phyloP scores from a whole-genome alignment of 2,797 vertebrate species.

The Cercopithecus diana region DNA sequence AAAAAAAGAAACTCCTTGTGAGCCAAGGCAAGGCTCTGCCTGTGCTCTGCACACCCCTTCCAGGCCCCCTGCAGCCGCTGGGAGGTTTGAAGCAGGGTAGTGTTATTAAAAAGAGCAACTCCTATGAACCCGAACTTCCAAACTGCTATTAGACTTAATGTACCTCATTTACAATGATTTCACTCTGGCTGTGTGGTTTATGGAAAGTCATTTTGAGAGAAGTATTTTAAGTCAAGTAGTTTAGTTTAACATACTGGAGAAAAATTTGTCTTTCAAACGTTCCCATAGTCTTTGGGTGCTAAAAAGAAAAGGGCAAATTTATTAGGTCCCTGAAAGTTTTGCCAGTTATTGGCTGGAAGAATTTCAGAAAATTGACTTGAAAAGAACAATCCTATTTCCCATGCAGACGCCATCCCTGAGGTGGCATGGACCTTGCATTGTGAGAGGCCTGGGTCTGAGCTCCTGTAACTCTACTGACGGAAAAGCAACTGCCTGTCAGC shows the following conservation, averaged over 20 bases:
- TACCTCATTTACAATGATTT: neutral
- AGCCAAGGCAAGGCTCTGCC: neutral
- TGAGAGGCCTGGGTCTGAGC: neutral
- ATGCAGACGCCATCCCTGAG: accelerated
- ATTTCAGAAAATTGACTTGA: neutral
- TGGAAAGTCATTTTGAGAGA: neutral
- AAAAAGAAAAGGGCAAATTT: neutral
- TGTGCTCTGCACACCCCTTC: neutral
- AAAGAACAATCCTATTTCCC: neutral
- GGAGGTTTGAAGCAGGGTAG: neutral
- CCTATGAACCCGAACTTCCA: accelerated
- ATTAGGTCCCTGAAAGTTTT: neutral
- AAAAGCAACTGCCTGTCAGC: neutral
- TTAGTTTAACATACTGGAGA: neutral
- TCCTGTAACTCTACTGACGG: accelerated
- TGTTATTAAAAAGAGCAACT: neutral
- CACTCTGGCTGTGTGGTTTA: neutral
- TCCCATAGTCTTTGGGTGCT: neutral
- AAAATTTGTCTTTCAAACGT: neutral
- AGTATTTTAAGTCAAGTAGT: neutral
- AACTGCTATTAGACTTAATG: neutral
- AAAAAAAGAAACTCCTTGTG: neutral
- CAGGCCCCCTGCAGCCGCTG: accelerated
- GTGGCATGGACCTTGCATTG: accelerated
- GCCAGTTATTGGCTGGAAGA: neutral